Base-by-base conservation (phyloP, 2,797 vertebrate genomes). In the Odontamblyopus lacepedii region DNA sequence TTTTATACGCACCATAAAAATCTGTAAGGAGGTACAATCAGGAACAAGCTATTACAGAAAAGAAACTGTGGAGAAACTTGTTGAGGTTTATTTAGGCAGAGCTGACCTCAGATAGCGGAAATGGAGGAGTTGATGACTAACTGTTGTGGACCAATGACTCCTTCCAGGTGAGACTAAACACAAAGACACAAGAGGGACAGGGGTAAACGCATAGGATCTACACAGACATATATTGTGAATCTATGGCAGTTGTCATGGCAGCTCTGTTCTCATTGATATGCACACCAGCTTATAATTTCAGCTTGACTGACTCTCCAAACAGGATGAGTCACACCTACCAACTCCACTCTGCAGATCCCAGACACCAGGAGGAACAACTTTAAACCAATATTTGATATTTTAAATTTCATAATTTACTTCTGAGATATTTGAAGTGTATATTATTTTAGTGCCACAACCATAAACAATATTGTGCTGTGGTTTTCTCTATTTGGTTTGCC, bases 261-360 rank as follows among this genome's bases (percentile, higher is more conserved):
- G 89, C 84, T 82, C 81, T 59, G 44, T 78, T 84, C 83, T 91
- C 84, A 87, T 85, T 85, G 80, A 86, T 84, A 89, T 88, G 86
- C 87, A 86, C 70, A 84, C 77, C 73, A 78, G 67, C 66, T 83
- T 81, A 89, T 79, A 80, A 85, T 87, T 78, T 81, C 85, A 84
- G 78, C 77, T 86, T 80, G 69, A 83, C 70, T 81, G 82, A 79
- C 79, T 86, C 73, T 83, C 78, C 75, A 83, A 86, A 80, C 80
- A 82, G 84, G 78, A 89, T 91, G 88, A 91, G 86, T 89, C 85
- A 86, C 87, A 79, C 79, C 81, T 76, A 73, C 69, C 19, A 32
- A 76, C 74, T 81, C 79, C 78, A 79, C 64, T 71, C 75, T 79
- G 68, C 70, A 70, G 69, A 61, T 72, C 64, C 80, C 68, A 69